Percentiles rank a stretch among this genome's conserved stretches.
phyloP scores from a whole-genome alignment of 2,797 vertebrate genomes.

The Cichlasoma orientale region DNA sequence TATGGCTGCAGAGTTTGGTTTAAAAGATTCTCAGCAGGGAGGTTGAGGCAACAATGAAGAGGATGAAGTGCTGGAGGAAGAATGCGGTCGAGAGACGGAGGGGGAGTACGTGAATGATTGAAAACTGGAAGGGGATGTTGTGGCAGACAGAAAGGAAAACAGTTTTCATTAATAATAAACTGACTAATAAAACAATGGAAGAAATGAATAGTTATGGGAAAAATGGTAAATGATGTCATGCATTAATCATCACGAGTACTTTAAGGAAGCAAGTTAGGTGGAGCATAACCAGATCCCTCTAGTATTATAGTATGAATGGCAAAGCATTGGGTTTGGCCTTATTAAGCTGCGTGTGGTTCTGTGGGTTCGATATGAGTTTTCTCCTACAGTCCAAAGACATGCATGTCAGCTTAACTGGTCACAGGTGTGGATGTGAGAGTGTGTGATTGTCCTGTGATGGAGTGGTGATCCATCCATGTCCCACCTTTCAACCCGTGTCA shows the following conservation, averaged over 20 bases:
- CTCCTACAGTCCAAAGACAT: not conserved
- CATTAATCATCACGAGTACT: not conserved
- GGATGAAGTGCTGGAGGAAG: not conserved
- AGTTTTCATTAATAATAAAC: constrained; percentile 9
- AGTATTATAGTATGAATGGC: not conserved
- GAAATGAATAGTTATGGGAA: not conserved
- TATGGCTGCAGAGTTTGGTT: constrained; percentile 51
- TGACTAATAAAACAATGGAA: not conserved
- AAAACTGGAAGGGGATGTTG: not conserved
- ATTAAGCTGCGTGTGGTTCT: not conserved
- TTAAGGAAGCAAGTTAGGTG: no score
- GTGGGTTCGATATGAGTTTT: not conserved
- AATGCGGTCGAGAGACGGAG: not conserved
- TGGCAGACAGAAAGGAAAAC: not conserved
- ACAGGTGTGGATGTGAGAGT: not conserved
- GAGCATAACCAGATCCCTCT: no score
- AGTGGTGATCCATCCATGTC: not conserved
- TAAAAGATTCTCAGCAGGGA: constrained; percentile 39
- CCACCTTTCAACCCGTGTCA: not conserved
- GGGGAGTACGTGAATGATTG: not conserved
- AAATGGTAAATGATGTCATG: constrained; percentile 1
- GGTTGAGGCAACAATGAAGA: constrained; percentile 34
- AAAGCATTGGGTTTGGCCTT: not conserved
- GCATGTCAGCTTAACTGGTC: not conserved
- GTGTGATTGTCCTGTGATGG: not conserved